Evolutionary conservation across 2,113 vertebrate species (phyloP).

Genomic region (Ceyx margarethae): DNA sequence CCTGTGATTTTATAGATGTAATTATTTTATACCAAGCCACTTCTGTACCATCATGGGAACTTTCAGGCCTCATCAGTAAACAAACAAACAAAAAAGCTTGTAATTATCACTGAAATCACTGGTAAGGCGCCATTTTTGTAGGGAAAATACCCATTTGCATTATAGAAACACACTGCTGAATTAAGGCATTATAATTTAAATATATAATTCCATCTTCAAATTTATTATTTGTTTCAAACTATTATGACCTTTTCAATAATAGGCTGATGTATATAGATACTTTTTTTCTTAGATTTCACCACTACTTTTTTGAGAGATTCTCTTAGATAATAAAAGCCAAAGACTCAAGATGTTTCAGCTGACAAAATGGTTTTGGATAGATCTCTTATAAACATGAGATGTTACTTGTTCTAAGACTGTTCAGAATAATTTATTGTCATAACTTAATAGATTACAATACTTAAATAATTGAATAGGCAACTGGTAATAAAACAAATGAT

Average conservation of each 20-base stretch:
- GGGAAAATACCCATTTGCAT: not conserved
- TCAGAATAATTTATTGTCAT: not conserved
- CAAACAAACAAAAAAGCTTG: not conserved
- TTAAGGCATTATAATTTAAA: not conserved
- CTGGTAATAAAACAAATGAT: not conserved
- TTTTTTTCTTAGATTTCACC: not conserved
- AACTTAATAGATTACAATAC: not conserved
- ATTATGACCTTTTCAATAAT: not conserved
- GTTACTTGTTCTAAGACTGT: not conserved
- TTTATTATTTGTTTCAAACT: not conserved
- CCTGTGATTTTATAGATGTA: not conserved
- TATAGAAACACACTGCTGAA: not conserved
- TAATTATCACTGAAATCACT: not conserved
- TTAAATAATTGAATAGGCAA: not conserved
- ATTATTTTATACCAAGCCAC: not conserved
- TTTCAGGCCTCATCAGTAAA: not conserved
- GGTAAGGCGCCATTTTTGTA: not conserved
- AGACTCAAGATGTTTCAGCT: not conserved
- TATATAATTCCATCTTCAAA: not conserved
- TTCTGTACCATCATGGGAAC: not conserved
- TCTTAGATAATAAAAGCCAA: not conserved
- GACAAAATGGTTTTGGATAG: too few relatives aligned
- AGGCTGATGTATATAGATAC: not conserved
- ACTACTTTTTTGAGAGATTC: not conserved
- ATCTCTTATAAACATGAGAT: not conserved